These are phyloP conservation scores for Brachionus rubens DNA, from an alignment of 1,140 invertebrate genomes.

Conservation along the genomic window DNA sequence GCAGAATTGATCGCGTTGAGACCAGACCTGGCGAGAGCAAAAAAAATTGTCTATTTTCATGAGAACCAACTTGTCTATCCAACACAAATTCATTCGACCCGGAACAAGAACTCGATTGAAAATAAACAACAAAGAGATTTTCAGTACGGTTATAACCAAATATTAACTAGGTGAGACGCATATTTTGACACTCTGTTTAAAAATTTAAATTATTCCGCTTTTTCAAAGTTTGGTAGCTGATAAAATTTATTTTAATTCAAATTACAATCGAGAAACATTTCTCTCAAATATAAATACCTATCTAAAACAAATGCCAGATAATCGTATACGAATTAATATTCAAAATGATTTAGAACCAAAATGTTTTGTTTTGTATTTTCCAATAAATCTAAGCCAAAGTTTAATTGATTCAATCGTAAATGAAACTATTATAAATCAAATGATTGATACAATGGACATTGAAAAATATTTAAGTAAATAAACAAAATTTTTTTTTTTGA, in stretches of 20 bases:
- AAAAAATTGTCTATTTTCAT: constrained; percentile 74
- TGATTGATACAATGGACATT: neutral
- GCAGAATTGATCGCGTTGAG: constrained; percentile 69
- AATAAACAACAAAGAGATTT: constrained; percentile 68
- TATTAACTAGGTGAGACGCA: constrained; percentile 65
- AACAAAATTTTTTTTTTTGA: too few relatives aligned
- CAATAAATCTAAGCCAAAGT: constrained; percentile 61
- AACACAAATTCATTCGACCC: constrained; percentile 61
- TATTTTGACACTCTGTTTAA: too few relatives aligned
- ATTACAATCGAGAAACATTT: constrained; percentile 70
- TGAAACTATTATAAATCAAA: constrained; percentile 20
- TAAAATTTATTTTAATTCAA: constrained; percentile 71
- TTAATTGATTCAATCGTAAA: constrained; percentile 13
- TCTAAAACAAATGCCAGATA: constrained; percentile 69
- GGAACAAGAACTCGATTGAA: constrained; percentile 1
- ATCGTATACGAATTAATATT: constrained; percentile 62
- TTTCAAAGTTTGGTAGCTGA: constrained; percentile 72
- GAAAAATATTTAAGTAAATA: constrained; percentile 31
- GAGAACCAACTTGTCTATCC: constrained; percentile 76
- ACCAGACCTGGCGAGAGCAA: constrained; percentile 64
- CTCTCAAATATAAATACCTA: constrained; percentile 66
- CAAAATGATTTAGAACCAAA: constrained; percentile 64
- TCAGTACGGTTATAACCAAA: constrained; percentile 75
- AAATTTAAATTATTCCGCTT: too few relatives aligned
- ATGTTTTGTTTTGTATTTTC: constrained; percentile 69